Evolutionary conservation across 2,888 invertebrate species (phyloP), one percentile per base, ranked within the genome.

Genomic region (Dinocampus coccinellae): DNA sequence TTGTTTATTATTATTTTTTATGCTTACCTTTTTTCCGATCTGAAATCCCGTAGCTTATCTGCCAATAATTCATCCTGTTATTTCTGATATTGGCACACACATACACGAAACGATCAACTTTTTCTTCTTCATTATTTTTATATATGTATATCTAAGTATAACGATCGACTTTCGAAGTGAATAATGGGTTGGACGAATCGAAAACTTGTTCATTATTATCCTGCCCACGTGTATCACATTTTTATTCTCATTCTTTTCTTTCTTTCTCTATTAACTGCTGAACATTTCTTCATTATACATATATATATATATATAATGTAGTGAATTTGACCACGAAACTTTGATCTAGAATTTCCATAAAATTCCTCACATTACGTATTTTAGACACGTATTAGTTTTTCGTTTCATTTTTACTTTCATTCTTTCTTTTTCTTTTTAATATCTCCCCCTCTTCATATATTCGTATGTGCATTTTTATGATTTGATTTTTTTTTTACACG

Each of bases 331-430:
- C 34, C 53, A 22, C 53, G 22, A 53, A 64, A 53, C 13, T 64
- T 65, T 72, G 67, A 72, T 71, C 74, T 66, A 62, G 68, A 71
- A 70, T 66, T 52, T 72, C 47, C 42, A 22, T 53, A 34, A 75
- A 76, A 69, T 70, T 68, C 36, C 9, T 39, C 52, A 60, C 69
- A 62, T 73, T 62, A 24, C n/a, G 76, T 71, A 77, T 74, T 74
- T 72, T 61, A 13, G 36, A 66, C 77, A 75, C 75, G 77, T 77
- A 73, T 69, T 67, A 69, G 52, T 70, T 74, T 73, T 71, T 69
- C 57, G 73, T 74, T 69, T 64, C 47, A 58, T 36, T 73, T 68
- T 60, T 52, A 53, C 20, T 62, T 39, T 36, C 9, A 58, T 26
- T 39, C 39, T 22, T 58, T 67, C 9, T 13, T 47, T 55, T 68